These are phyloP conservation scores for Drosophila kanekoi DNA, from an alignment of 2,888 invertebrate species.

Conservation along the genomic window DNA sequence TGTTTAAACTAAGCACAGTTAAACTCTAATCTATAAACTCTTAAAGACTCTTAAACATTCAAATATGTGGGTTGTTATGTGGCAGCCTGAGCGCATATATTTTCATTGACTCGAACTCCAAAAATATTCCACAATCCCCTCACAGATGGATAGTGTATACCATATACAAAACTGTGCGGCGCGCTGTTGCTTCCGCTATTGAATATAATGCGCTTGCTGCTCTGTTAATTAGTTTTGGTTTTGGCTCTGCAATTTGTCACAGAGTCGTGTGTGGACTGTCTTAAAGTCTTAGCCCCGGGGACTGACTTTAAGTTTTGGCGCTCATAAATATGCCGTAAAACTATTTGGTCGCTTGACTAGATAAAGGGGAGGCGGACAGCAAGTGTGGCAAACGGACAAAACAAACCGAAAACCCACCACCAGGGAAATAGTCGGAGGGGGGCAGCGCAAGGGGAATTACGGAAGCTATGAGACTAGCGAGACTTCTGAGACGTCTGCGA, in stretches of 20 bases:
- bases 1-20: no score
- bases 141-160: constrained; percentile 15
- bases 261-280: constrained; percentile 52
- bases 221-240: constrained; percentile 72
- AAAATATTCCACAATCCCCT: neutral
- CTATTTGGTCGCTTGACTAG: constrained; percentile 69
- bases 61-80: neutral
- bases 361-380: constrained; percentile 71
- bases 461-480: constrained; percentile 27
- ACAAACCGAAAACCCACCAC: constrained; percentile 34
- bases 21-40: no score
- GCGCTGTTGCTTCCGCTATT: constrained; percentile 15
- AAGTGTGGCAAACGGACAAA: constrained; percentile 60
- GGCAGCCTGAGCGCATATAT: neutral
- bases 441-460: constrained; percentile 20
- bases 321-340: constrained; percentile 78
- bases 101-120: neutral
- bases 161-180: constrained; percentile 8
- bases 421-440: neutral
- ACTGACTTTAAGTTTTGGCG: constrained; percentile 71
- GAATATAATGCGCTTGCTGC: constrained; percentile 46
- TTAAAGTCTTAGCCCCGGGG: constrained; percentile 69
- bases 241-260: constrained; percentile 66
- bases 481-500: constrained; percentile 56
- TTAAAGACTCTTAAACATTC: no score